Base-by-base conservation (phyloP, 2,113 vertebrate species). In the Sprattus sprattus region DNA sequence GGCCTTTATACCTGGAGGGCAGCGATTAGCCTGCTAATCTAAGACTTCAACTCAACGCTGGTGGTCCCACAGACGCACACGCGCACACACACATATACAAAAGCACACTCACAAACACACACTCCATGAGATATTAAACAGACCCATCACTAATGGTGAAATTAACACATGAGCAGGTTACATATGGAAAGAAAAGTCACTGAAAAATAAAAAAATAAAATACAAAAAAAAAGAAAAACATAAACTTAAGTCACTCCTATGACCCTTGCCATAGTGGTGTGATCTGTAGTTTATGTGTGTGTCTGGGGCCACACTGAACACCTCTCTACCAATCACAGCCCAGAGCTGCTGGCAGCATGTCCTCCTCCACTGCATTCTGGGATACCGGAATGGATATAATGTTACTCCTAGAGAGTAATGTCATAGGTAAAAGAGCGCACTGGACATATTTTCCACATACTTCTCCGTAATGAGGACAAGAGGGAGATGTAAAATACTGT, bases 1-100 rank as follows among this genome's bases (percentile, higher is more conserved):
- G 20, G 87, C 75, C 87, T 91, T 94, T 94, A 93, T 92, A 93
- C 75, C 89, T 87, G 81, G 85, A 86, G 89, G 85, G 54, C 87
- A 85, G 89, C 91, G 93, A 94, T 91, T 93, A 91, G 84, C 87
- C 81, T 67, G 50, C 89, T 93, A 92, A 94, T 94, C 91, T 91
- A 32, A 86, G 82, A 87, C 81, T 84, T 87, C 91, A 88, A 16
- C 25, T 16, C 71, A 78, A 84, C 87, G 87, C 83, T 82, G 90
- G 92, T 93, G 92, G 93, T 92, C 93, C 47, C 5, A 32, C 89
- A 89, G 11, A 15, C 28, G 15, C 2, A 15, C 10, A 25, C 44
- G 46, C 39, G 64, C 80, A 64, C 22, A 6, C 16, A 67, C 83
- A 87, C 80, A 11, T 22, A 81, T 52, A 49, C 18, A 71, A 7